Percentiles rank a stretch among this genome's conserved stretches.
Conservation (phyloP, 2,797 vertebrate species). For the Sebastes wilsoni region DNA sequence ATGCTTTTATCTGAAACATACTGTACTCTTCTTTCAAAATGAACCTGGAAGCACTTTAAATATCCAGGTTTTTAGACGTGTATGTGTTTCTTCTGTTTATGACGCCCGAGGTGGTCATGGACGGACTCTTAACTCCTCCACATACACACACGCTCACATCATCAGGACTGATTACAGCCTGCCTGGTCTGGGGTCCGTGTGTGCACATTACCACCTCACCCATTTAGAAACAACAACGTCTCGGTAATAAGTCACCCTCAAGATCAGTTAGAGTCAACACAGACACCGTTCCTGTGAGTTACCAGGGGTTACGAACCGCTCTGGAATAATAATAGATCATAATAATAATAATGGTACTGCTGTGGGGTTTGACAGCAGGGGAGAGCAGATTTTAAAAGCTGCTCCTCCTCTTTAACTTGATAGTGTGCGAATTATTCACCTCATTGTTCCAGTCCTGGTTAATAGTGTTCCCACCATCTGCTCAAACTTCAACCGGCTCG, state of each 20-base stretch:
- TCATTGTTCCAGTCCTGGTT: conserved; percentile 60
- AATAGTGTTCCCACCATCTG: conserved; percentile 61
- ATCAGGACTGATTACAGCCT: not conserved
- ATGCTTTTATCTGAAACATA: conserved; percentile 54
- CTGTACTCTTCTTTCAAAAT: conserved; percentile 20
- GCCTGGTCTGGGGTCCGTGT: not conserved
- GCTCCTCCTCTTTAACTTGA: conserved; percentile 51
- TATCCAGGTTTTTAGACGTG: not conserved
- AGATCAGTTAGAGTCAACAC: conserved; percentile 9
- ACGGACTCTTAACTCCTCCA: not conserved
- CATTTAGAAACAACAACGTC: not conserved
- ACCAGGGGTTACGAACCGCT: conserved; percentile 33
- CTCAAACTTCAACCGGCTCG: conserved; percentile 46
- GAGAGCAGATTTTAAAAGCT: conserved; percentile 53
- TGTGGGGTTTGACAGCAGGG: conserved; percentile 53
- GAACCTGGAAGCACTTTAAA: not conserved
- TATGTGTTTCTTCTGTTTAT: not conserved
- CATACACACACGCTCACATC: not conserved
- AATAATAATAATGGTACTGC: conserved; percentile 50
- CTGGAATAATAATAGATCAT: conserved; percentile 45
- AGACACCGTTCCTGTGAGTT: conserved; percentile 19
- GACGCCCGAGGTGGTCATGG: not conserved
- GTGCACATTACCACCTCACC: not conserved
- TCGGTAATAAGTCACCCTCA: not conserved
- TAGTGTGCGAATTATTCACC: conserved; percentile 54